Evolutionary conservation across 1,140 invertebrate species (phyloP).

Genomic region (Schlechtendalia chinensis): DNA sequence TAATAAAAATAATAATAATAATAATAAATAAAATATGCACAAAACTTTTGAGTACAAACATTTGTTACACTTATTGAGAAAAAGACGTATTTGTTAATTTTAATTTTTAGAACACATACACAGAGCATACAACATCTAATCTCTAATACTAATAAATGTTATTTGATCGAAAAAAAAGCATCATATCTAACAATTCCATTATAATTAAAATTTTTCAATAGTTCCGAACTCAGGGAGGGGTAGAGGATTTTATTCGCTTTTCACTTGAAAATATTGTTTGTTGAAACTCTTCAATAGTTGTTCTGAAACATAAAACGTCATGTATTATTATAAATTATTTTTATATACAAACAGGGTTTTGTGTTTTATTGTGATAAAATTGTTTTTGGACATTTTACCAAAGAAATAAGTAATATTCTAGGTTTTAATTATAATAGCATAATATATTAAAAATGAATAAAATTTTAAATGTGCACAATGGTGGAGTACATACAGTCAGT

Average conservation of each 20-base stretch:
- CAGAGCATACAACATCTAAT: slow-evolving; percentile 33
- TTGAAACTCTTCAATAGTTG: slow-evolving; percentile 29
- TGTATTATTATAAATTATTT: not conserved
- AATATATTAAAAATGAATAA: not conserved
- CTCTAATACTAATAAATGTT: slow-evolving; percentile 36
- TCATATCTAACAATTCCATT: slow-evolving; percentile 30
- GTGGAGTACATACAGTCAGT: not conserved
- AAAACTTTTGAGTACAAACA: slow-evolving; percentile 32
- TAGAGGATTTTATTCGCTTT: not conserved
- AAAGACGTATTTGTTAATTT: slow-evolving; percentile 33
- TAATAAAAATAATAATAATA: slow-evolving; percentile 38
- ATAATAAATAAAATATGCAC: slow-evolving; percentile 36
- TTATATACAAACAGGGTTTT: no score
- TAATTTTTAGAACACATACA: slow-evolving; percentile 45
- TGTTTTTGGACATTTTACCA: not conserved
- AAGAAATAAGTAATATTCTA: no score
- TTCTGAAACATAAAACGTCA: slow-evolving; percentile 32
- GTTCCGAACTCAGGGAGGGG: not conserved
- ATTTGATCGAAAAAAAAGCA: slow-evolving; percentile 25
- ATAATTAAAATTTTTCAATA: slow-evolving; percentile 9
- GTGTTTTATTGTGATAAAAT: not conserved
- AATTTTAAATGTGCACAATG: not conserved
- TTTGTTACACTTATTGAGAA: slow-evolving; percentile 44
- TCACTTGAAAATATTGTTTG: slow-evolving; percentile 15
- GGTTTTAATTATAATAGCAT: no score